These are phyloP conservation scores for Microtus ochrogaster DNA, from an alignment of 2,113 vertebrate species.

Conservation along the genomic window DNA sequence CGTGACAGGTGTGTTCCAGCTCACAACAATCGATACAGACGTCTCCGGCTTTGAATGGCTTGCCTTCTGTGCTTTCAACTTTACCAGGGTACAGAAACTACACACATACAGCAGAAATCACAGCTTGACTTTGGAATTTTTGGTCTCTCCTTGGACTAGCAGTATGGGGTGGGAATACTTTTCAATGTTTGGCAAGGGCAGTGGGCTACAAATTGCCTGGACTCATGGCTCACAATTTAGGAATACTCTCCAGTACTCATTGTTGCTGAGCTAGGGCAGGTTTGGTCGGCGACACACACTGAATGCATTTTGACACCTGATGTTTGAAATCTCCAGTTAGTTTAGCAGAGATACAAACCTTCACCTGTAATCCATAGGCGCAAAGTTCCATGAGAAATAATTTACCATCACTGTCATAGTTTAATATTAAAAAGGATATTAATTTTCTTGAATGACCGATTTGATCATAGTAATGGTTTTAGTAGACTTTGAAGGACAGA, in stretches of 20 bases:
- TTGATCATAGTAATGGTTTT: constrained; percentile 42
- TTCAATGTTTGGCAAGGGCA: not conserved
- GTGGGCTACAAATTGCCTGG: no score
- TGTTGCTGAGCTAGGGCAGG: not conserved
- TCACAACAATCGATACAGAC: not conserved
- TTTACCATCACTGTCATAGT: constrained; percentile 6
- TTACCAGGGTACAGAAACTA: not conserved
- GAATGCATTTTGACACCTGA: not conserved
- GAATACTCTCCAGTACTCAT: not conserved
- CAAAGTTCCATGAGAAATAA: not conserved
- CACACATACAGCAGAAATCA: not conserved
- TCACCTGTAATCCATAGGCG: not conserved
- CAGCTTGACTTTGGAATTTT: not conserved
- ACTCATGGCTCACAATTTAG: not conserved
- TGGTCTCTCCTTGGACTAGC: not conserved
- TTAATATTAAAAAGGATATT: not conserved
- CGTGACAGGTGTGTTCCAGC: not conserved
- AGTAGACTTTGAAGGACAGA: constrained; percentile 21
- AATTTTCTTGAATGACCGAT: not conserved
- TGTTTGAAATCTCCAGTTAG: not conserved
- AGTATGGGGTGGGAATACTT: not conserved
- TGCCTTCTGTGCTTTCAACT: not conserved
- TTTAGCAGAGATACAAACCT: not conserved
- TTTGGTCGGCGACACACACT: not conserved
- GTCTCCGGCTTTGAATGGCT: not conserved